A percentile compares a stretch with the other conserved stretches of the same genome.
Evolutionary conservation across 2,888 invertebrate species (phyloP).

Genomic region (Cosmia trapezina): DNA sequence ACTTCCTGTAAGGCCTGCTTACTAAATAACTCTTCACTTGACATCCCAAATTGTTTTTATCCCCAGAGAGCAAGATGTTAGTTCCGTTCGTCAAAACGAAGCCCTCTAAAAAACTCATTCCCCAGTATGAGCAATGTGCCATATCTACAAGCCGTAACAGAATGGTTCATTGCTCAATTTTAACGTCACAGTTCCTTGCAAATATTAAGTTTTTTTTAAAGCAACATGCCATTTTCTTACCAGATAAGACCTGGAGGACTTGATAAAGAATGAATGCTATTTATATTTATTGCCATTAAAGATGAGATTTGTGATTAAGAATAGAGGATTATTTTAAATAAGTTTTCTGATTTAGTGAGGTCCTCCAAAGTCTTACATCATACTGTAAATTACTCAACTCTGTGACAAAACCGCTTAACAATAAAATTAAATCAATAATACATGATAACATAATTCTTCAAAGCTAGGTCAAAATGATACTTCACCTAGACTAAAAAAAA

Average conservation of each 20-base stretch:
- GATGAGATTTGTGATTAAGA: constrained; percentile 13
- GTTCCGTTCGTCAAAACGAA: constrained; percentile 71
- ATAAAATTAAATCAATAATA: constrained; percentile 52
- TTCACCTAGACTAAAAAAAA: constrained; percentile 59
- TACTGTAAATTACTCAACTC: constrained; percentile 56
- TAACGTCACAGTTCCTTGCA: constrained; percentile 79
- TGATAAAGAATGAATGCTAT: constrained; percentile 28
- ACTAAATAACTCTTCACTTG: constrained; percentile 89
- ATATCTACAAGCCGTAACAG: constrained; percentile 84
- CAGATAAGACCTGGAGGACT: constrained; percentile 65
- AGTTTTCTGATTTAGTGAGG: constrained; percentile 18
- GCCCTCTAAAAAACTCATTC: constrained; percentile 76
- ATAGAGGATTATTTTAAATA: constrained; percentile 11
- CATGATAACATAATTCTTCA: constrained; percentile 55
- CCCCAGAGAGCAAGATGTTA: constrained; percentile 82
- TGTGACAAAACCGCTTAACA: constrained; percentile 72
- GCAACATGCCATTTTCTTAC: constrained; percentile 57
- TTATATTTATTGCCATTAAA: constrained; percentile 42
- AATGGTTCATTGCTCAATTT: constrained; percentile 80
- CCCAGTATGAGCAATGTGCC: constrained; percentile 81
- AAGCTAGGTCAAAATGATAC: constrained; percentile 61
- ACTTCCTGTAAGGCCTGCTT: constrained; percentile 55
- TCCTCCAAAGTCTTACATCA: constrained; percentile 39
- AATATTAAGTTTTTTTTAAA: constrained; percentile 54
- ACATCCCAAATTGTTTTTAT: constrained; percentile 81